These are phyloP conservation scores for Telmatochromis brichardi DNA, from an alignment of 2,113 vertebrate species.

Conservation along the genomic window DNA sequence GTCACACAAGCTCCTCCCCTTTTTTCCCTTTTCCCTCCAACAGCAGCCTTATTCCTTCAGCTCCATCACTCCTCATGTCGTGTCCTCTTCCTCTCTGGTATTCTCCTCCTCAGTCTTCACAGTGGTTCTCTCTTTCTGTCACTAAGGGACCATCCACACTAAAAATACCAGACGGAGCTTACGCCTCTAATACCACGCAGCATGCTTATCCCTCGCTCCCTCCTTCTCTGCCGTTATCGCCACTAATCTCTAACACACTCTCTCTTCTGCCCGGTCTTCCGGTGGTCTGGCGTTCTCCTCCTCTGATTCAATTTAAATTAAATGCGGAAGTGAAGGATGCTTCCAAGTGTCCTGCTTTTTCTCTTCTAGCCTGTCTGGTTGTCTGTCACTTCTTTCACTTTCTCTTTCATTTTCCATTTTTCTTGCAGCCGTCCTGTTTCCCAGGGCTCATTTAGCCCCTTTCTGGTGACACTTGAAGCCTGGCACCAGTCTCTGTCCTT, in stretches of 20 bases:
- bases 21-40: neutral
- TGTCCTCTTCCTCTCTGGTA: neutral
- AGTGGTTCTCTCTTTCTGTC: neutral
- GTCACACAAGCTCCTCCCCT: neutral
- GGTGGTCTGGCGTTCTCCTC: neutral
- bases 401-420: neutral
- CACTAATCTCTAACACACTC: slow-evolving; percentile 22
- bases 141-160: slow-evolving; percentile 37
- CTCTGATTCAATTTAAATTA: slow-evolving; percentile 10
- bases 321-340: neutral
- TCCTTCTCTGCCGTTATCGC: slow-evolving; percentile 18
- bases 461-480: neutral
- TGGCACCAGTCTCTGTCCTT: neutral
- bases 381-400: neutral
- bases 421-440: neutral
- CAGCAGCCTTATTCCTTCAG: neutral
- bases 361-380: neutral
- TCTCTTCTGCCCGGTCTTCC: neutral
- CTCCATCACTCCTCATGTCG: neutral
- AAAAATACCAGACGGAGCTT: slow-evolving; percentile 69
- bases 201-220: slow-evolving; percentile 43
- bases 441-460: neutral
- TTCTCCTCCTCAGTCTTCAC: neutral
- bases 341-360: neutral
- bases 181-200: slow-evolving; percentile 51